These are phyloP conservation scores for Dinocampus coccinellae DNA, from an alignment of 2,888 invertebrate species.

Conservation along the genomic window DNA sequence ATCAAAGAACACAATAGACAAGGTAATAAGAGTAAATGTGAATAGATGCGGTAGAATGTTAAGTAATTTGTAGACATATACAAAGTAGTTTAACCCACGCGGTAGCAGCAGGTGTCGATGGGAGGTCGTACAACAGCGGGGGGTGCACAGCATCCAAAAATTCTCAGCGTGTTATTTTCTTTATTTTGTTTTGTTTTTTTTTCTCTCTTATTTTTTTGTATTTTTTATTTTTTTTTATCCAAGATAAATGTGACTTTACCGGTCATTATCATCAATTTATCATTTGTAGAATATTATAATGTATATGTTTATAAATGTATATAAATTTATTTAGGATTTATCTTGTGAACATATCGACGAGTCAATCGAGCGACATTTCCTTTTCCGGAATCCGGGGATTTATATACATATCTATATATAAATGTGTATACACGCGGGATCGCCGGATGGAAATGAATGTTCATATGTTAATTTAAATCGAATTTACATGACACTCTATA, in stretches of 20 bases:
- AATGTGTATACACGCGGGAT: conserved; percentile 16
- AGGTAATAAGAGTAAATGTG: conserved; percentile 3
- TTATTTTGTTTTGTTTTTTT: background rate
- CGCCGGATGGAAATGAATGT: conserved; percentile 62
- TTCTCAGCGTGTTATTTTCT: background rate
- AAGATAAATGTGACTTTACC: conserved; percentile 13
- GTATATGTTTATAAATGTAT: conserved; percentile 8
- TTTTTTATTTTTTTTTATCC: background rate
- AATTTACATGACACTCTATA: conserved; percentile 50
- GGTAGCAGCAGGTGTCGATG: conserved; percentile 57
- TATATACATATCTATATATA: conserved; percentile 19
- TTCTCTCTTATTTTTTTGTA: too few relatives aligned
- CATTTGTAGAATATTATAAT: background rate
- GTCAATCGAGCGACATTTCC: conserved; percentile 40
- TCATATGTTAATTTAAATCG: conserved; percentile 58
- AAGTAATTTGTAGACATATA: conserved; percentile 47
- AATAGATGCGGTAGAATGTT: conserved; percentile 44
- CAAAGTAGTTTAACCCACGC: conserved; percentile 51
- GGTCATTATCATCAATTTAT: conserved; percentile 15
- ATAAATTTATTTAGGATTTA: background rate
- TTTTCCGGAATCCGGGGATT: conserved; percentile 40
- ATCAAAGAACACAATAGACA: background rate
- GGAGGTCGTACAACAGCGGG: conserved; percentile 62
- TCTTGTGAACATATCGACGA: conserved; percentile 7
- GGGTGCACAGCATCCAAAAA: conserved; percentile 44